Base-by-base conservation (phyloP, 2,113 vertebrate genomes). In the Orycteropus afer region DNA sequence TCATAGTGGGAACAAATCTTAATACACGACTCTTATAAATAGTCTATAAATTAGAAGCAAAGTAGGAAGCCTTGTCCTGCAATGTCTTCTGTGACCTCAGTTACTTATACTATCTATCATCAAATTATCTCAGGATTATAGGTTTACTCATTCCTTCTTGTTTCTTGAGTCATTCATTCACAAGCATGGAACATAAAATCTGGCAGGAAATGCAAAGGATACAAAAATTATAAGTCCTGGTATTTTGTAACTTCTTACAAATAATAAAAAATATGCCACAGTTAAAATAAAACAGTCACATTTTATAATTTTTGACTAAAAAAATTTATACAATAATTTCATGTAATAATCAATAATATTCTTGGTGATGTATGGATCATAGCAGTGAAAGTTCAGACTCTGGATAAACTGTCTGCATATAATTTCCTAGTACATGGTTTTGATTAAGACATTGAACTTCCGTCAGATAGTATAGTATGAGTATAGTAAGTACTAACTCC, bases 401-500 rank as follows among this genome's bases (percentile, higher is more conserved):
- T 45, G 11, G 15, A 3, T 61, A 5, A 34, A 13, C 18, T 55
- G 7, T 15, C 45, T 74, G 51, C 15, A 42, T 15, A 22, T 78
- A 34, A 73, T 29, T 81, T 79, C 9, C 53, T 78, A 49, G 2
- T 34, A 2, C 2, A 2, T 29, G 9, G 25, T 27, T 32, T 71
- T 49, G n/a, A 37, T 17, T 15, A 53, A n/a, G 5, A 45, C 51
- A 63, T 4, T 71, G 51, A 49, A 13, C 4, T 27, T 74, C 7
- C 4, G 4, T 22, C 13, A n/a, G n/a, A n/a, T n/a, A n/a, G n/a
- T n/a, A n/a, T 40, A 2, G 20, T 59, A 0, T 29, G 11, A 27
- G 55, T 49, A 45, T 63, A 94, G 42, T 40, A 59, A 55, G n/a
- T 22, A 59, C 0, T 32, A 81, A 7, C 47, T 85, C 89, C 71